Evolutionary conservation across 1,140 invertebrate genomes (phyloP), one percentile per base, ranked within the genome.

Genomic region (Bombus balteatus): DNA sequence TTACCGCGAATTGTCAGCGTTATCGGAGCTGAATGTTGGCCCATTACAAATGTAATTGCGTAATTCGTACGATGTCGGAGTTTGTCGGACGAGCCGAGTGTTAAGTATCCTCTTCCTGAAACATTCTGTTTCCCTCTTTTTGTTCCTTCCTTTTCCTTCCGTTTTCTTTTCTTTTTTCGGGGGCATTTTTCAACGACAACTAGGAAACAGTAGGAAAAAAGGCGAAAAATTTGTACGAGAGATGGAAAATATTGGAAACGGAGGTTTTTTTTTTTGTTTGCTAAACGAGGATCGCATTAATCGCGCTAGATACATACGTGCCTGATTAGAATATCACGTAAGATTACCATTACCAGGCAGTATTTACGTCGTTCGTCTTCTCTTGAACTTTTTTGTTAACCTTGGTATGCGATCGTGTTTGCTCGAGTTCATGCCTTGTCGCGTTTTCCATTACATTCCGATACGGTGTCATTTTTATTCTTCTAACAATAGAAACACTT

Each of bases 31-130:
- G 78, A 81, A 75, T 86, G 84, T 81, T 87, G 81, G 74, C 62
- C 78, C 70, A 90, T 88, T 90, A 84, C 74, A 76, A 81, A 88
- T 81, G 70, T 87, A 88, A 91, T 91, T 90, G 83, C 89, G 86
- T 91, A 91, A 91, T 81, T 90, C 59, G 62, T 80, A 18, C 66
- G 59, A n/a, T 41, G n/a, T 12, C 15, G 71, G 80, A 90, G 77
- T 74, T 83, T 83, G 88, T 59, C 28, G 79, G 72, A 78, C 85
- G 68, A 89, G 62, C 28, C 32, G 47, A 88, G 77, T 62, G 68
- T 43, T 87, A 87, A 89, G 72, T 81, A 89, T 83, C 59, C 53
- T 87, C 85, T 87, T 87, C 80, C 85, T 87, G 39, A 53, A 77
- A 88, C 39, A 83, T 76, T 80, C 25, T 68, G 34, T 3, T 68